Percentiles rank a stretch among this genome's conserved stretches.
These are phyloP conservation scores for Oncorhynchus nerka DNA, from an alignment of 2,113 vertebrate species.

Conservation along the genomic window DNA sequence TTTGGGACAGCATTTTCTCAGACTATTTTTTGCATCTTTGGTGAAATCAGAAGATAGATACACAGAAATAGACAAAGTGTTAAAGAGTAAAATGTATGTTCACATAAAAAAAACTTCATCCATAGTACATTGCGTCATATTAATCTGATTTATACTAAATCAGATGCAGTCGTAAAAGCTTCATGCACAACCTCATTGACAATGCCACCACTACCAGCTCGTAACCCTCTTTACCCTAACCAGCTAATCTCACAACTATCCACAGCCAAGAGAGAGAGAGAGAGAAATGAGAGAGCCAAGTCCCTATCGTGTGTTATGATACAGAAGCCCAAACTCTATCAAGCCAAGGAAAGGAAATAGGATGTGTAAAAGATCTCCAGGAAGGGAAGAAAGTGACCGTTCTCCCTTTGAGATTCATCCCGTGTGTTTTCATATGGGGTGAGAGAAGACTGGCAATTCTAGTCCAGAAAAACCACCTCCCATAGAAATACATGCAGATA, in stretches of 20 bases:
- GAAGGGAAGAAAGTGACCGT: not conserved
- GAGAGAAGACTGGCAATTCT: not conserved
- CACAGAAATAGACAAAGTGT: not conserved
- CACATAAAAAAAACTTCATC: not conserved
- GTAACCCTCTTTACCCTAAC: not conserved
- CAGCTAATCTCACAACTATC: not conserved
- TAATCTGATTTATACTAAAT: not conserved
- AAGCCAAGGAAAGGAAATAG: not conserved
- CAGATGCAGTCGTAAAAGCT: conserved; percentile 3
- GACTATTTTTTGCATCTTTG: too few relatives aligned
- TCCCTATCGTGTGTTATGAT: not conserved
- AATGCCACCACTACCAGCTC: not conserved
- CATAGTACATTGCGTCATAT: not conserved
- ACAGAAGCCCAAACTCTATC: not conserved
- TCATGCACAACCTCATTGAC: conserved; percentile 5
- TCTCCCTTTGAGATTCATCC: not conserved
- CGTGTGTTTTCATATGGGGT: too few relatives aligned
- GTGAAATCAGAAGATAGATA: not conserved
- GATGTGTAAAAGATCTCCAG: not conserved
- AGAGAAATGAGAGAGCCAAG: not conserved
- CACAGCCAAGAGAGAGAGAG: conserved; percentile 5
- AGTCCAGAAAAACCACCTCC: not conserved
- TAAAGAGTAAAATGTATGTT: not conserved
- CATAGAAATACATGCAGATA: too few relatives aligned
- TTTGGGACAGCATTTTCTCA: too few relatives aligned